phyloP scores from a whole-genome alignment of 2,113 vertebrate species.

The Cacatua alba region DNA sequence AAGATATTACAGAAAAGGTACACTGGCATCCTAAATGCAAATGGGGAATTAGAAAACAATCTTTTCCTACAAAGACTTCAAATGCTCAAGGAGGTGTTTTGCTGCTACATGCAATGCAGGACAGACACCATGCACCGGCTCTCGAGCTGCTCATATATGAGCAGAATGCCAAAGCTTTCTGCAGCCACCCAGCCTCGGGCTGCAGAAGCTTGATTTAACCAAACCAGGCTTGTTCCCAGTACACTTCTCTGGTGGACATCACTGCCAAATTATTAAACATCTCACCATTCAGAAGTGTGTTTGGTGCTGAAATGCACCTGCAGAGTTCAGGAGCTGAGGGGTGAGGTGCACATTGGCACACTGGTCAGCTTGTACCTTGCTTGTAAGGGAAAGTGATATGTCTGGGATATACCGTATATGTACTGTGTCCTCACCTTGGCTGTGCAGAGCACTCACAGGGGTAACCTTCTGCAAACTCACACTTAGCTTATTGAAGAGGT shows the following conservation, averaged over 20 bases:
- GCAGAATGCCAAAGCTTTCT: neutral
- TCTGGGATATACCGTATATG: fast-evolving
- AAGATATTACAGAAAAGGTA: neutral
- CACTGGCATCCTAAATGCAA: fast-evolving
- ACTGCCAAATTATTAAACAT: neutral
- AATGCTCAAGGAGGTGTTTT: neutral
- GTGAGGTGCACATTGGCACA: fast-evolving
- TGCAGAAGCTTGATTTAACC: neutral
- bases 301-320: neutral
- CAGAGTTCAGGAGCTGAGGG: fast-evolving
- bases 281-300: neutral
- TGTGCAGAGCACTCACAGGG: fast-evolving
- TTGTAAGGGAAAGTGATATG: fast-evolving
- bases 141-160: fast-evolving
- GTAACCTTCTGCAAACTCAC: neutral
- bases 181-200: fast-evolving
- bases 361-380: neutral
- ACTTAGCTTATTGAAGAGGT: fast-evolving
- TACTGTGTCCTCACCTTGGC: fast-evolving
- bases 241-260: neutral
- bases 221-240: neutral
- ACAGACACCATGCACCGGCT: fast-evolving
- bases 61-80: fast-evolving
- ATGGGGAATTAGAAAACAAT: too few species aligned
- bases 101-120: fast-evolving